Evolutionary conservation across 2,888 invertebrate species (phyloP).

Genomic region (Lingula anatina): DNA sequence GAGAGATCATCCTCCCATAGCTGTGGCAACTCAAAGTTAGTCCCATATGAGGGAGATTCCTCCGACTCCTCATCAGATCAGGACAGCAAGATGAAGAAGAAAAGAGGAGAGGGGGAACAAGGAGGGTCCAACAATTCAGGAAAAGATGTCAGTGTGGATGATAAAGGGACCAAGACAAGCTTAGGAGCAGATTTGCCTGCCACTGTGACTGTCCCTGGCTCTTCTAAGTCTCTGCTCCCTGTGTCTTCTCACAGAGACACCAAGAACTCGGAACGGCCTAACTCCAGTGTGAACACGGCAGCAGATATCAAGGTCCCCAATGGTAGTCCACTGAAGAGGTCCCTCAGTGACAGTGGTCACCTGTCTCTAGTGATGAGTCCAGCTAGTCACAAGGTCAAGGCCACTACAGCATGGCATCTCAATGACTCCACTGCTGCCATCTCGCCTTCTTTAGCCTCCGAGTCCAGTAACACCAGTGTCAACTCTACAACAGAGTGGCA

Average conservation of each 20-base stretch:
- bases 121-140: background rate
- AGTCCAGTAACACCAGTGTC: constrained; percentile 39
- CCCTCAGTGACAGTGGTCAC: background rate
- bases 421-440: constrained; percentile 29
- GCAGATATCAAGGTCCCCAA: background rate
- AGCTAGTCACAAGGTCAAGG: constrained; percentile 20
- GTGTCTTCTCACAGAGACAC: too few species aligned
- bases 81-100: constrained; percentile 18
- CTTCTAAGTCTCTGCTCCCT: too few species aligned
- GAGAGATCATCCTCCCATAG: too few species aligned
- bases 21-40: too few species aligned
- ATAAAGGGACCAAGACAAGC: background rate
- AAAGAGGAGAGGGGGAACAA: constrained; percentile 1
- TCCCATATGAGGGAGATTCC: constrained; percentile 50
- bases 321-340: constrained; percentile 3
- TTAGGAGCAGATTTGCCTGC: too few species aligned
- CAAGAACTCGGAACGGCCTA: too few species aligned
- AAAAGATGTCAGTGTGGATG: background rate
- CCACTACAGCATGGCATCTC: constrained; percentile 43
- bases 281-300: background rate
- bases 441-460: constrained; percentile 42
- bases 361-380: constrained; percentile 8
- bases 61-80: constrained; percentile 25
- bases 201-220: background rate
- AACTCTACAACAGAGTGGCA: constrained; percentile 51